Percentiles rank a stretch among this genome's conserved stretches.
Evolutionary conservation across 2,888 invertebrate species (phyloP).

Genomic region (Zootermopsis nevadensis): DNA sequence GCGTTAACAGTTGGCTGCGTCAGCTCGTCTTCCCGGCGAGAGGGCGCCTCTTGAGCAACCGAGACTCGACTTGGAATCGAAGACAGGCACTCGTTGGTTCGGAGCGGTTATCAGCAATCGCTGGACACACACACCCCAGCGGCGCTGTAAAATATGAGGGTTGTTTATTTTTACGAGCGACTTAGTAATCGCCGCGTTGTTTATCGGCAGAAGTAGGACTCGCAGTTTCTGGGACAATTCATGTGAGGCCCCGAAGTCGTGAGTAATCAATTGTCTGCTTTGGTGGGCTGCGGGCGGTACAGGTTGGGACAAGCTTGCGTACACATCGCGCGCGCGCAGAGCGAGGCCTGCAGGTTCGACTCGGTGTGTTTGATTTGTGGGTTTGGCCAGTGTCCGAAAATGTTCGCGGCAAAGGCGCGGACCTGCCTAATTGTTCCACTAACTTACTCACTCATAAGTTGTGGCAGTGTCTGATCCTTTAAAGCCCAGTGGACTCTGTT

Average conservation of each 20-base stretch:
- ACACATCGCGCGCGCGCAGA: not conserved
- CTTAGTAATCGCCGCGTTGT: not conserved
- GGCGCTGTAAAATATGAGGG: not conserved
- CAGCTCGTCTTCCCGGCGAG: no score
- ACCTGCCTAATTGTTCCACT: no score
- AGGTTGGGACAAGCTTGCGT: constrained; percentile 3
- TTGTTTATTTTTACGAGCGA: not conserved
- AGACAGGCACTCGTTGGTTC: no score
- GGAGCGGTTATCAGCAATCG: no score
- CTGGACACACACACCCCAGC: not conserved
- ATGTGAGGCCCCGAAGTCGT: constrained; percentile 34
- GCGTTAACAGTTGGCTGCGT: no score
- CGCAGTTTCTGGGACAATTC: constrained; percentile 14
- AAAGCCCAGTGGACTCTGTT: no score
- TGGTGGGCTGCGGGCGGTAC: not conserved
- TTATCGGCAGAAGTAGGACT: constrained; percentile 21
- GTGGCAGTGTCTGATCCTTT: no score
- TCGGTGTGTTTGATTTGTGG: constrained; percentile 40
- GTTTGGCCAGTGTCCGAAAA: not conserved
- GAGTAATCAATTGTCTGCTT: constrained; percentile 32
- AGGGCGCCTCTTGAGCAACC: no score
- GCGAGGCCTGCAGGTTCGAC: not conserved
- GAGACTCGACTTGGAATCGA: no score
- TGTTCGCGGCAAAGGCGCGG: no score
- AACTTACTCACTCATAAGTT: no score